Conservation (phyloP, 2,888 invertebrate species). For the Blomia tropicalis region DNA sequence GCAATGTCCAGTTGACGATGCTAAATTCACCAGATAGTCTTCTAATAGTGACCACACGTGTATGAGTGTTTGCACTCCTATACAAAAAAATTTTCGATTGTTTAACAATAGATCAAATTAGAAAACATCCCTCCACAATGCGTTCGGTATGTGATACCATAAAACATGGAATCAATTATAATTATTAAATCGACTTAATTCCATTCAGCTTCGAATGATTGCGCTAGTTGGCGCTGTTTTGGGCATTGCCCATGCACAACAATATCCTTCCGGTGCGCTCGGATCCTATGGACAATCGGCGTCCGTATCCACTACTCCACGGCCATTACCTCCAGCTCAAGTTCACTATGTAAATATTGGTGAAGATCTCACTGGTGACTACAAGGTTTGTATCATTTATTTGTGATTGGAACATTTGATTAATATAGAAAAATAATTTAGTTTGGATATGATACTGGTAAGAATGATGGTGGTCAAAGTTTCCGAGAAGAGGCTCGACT, state of each 20-base stretch:
- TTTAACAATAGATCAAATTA: too few relatives aligned
- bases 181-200: too few relatives aligned
- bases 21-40: slow-evolving; percentile 6
- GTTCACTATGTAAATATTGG: slow-evolving; percentile 31
- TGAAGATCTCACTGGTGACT: slow-evolving; percentile 29
- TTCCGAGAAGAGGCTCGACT: slow-evolving; percentile 31
- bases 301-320: slow-evolving; percentile 16
- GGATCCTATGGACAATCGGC: background rate
- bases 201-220: background rate
- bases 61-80: too few relatives aligned
- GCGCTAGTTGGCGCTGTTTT: background rate
- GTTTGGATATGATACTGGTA: slow-evolving; percentile 31
- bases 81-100: too few relatives aligned
- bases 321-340: slow-evolving; percentile 29
- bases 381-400: slow-evolving; percentile 26
- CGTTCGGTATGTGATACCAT: too few relatives aligned
- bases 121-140: too few relatives aligned
- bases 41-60: too few relatives aligned
- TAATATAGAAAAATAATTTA: slow-evolving; percentile 4
- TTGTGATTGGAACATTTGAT: background rate
- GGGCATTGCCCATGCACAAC: slow-evolving; percentile 9
- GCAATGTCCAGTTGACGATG: slow-evolving; percentile 11
- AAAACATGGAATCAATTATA: too few relatives aligned
- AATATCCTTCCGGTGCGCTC: slow-evolving; percentile 18
- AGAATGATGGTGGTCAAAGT: slow-evolving; percentile 30